Evolutionary conservation across 1,140 invertebrate genomes (phyloP).

Genomic region (Drosophila subpulchrella): DNA sequence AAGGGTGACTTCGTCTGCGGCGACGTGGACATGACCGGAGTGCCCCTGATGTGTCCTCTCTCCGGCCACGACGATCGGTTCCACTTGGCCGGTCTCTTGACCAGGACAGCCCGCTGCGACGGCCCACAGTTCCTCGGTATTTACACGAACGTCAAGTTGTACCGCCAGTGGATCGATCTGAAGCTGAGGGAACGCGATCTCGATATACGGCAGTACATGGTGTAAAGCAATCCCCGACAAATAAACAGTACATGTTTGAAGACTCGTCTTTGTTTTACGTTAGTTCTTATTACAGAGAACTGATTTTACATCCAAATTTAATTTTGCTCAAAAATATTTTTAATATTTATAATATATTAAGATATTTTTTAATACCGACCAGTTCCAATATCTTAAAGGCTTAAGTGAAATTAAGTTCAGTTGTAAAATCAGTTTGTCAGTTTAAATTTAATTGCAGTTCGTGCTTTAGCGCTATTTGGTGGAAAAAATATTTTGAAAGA

Average conservation of each 20-base stretch:
- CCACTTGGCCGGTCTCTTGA: slow-evolving; percentile 51
- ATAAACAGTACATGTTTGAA: neutral
- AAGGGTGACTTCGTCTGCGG: slow-evolving; percentile 58
- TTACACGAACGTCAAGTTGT: slow-evolving; percentile 54
- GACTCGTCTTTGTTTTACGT: neutral
- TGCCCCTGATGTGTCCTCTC: slow-evolving; percentile 60
- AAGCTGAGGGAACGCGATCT: slow-evolving; percentile 55
- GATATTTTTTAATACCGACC: no score
- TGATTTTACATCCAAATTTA: no score
- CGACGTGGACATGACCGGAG: slow-evolving; percentile 36
- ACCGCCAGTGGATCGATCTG: slow-evolving; percentile 61
- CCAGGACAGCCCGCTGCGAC: slow-evolving; percentile 50
- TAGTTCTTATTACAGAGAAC: no score
- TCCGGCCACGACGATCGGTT: slow-evolving; percentile 44
- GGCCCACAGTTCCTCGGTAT: slow-evolving; percentile 55
- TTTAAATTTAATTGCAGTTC: no score
- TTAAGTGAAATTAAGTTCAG: no score
- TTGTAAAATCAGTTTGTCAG: no score
- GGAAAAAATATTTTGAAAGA: no score
- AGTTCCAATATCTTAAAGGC: no score
- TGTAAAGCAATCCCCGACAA: neutral
- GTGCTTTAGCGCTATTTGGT: no score
- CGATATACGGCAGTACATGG: slow-evolving; percentile 63
- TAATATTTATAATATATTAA: neutral
- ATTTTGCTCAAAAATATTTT: no score